Conservation (phyloP, 2,888 invertebrate genomes). For the Coelopa pilipes region DNA sequence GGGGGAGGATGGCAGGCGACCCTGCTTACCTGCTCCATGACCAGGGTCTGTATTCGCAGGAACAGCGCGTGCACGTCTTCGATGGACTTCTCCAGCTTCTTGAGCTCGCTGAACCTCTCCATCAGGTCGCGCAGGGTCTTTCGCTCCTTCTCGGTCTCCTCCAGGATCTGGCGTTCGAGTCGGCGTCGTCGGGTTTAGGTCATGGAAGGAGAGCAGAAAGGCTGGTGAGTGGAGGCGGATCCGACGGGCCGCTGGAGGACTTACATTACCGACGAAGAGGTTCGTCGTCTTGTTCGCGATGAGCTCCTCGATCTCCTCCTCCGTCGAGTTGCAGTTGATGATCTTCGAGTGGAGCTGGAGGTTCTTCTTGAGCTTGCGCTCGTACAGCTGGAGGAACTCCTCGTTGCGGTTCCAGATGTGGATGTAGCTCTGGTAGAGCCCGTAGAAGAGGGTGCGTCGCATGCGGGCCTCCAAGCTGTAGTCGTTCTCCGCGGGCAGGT, state of each 20-base stretch:
- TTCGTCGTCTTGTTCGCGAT: slow-evolving; percentile 65
- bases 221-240: not conserved
- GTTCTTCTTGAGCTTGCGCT: slow-evolving; percentile 64
- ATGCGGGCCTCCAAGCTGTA: slow-evolving; percentile 64
- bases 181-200: slow-evolving; percentile 39
- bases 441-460: slow-evolving; percentile 64
- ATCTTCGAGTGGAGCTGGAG: slow-evolving; percentile 65
- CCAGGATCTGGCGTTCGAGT: slow-evolving; percentile 58
- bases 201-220: not conserved
- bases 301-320: slow-evolving; percentile 66
- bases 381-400: slow-evolving; percentile 62
- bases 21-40: slow-evolving; percentile 62
- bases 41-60: slow-evolving; percentile 65
- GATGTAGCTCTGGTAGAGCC: slow-evolving; percentile 63
- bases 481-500: slow-evolving; percentile 61
- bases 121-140: slow-evolving; percentile 63
- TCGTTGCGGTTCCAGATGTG: slow-evolving; percentile 65
- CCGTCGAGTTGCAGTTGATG: slow-evolving; percentile 63
- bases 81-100: slow-evolving; percentile 65
- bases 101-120: slow-evolving; percentile 64
- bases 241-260: slow-evolving; percentile 36
- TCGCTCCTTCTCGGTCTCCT: slow-evolving; percentile 66
- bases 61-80: slow-evolving; percentile 66
- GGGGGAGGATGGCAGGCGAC: not conserved
- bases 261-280: slow-evolving; percentile 67